Percentiles rank a stretch among this genome's conserved stretches.
phyloP scores from a whole-genome alignment of 2,797 vertebrate genomes.

The Acomys russatus region DNA sequence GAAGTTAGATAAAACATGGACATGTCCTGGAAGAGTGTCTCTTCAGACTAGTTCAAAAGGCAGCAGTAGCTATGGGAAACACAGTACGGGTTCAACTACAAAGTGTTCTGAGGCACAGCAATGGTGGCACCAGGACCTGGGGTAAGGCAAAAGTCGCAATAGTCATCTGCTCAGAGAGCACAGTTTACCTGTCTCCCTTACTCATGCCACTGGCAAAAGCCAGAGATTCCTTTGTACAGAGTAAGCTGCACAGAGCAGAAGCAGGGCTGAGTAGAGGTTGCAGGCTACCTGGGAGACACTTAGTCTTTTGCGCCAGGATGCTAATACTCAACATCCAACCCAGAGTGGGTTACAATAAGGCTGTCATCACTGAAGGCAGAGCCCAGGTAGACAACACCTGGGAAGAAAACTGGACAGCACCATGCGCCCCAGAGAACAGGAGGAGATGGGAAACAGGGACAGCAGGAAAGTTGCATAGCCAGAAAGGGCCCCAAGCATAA shows the following conservation, averaged over 20 bases:
- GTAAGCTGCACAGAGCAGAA: too few relatives aligned
- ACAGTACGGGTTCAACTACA: too few relatives aligned
- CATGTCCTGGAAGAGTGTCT: not conserved
- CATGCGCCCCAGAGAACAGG: not conserved
- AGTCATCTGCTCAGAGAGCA: fast-evolving
- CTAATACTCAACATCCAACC: fast-evolving
- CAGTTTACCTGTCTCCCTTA: too few relatives aligned
- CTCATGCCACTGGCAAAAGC: fast-evolving
- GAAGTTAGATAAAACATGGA: fast-evolving
- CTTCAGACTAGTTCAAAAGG: fast-evolving
- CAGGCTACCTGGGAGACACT: too few relatives aligned
- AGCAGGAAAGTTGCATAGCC: too few relatives aligned
- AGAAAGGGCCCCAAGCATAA: not conserved
- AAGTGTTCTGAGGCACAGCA: not conserved
- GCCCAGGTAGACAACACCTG: not conserved
- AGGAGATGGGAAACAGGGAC: not conserved
- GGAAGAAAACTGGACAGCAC: not conserved
- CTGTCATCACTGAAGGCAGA: not conserved
- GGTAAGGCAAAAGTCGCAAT: not conserved
- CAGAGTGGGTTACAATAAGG: not conserved
- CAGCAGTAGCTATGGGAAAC: not conserved
- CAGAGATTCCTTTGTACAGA: too few relatives aligned
- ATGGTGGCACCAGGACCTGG: not conserved
- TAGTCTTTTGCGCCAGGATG: not conserved
- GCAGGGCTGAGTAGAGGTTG: not conserved